Conservation (phyloP, 2,797 vertebrate genomes). For the Trichosurus vulpecula region DNA sequence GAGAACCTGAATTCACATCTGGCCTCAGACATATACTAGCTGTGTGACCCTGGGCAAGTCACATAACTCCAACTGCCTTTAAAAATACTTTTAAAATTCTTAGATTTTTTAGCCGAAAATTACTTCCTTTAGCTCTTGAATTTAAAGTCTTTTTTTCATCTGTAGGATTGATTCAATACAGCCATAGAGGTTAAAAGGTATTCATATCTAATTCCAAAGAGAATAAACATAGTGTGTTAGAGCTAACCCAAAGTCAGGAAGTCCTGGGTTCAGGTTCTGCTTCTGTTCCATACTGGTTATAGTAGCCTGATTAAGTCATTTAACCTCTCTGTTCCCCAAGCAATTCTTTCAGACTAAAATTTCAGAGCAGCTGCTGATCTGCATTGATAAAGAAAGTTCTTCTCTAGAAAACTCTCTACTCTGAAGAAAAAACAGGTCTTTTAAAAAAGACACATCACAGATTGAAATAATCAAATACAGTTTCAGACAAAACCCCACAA, state of each 20-base stretch:
- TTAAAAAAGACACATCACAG: neutral
- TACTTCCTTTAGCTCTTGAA: neutral
- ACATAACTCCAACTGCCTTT: neutral
- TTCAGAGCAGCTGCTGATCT: neutral
- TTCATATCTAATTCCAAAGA: neutral
- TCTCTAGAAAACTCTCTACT: neutral
- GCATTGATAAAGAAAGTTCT: neutral
- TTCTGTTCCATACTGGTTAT: neutral
- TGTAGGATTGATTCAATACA: constrained; percentile 9
- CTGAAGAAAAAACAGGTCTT: neutral
- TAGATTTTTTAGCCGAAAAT: neutral
- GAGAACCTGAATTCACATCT: neutral
- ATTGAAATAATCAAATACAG: neutral
- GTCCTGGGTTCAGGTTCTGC: neutral
- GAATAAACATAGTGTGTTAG: neutral
- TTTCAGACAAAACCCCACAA: neutral
- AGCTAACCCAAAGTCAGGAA: neutral
- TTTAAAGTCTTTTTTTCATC: neutral
- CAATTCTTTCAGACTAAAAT: neutral
- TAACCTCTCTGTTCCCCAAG: neutral
- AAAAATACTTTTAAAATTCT: neutral
- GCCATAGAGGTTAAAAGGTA: constrained; percentile 37
- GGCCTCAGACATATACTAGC: neutral
- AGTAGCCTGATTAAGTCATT: neutral
- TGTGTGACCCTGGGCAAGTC: neutral